Percentiles rank a stretch among this genome's conserved stretches.
Evolutionary conservation across 2,113 vertebrate species (phyloP).

Genomic region (Asarcornis scutulata): DNA sequence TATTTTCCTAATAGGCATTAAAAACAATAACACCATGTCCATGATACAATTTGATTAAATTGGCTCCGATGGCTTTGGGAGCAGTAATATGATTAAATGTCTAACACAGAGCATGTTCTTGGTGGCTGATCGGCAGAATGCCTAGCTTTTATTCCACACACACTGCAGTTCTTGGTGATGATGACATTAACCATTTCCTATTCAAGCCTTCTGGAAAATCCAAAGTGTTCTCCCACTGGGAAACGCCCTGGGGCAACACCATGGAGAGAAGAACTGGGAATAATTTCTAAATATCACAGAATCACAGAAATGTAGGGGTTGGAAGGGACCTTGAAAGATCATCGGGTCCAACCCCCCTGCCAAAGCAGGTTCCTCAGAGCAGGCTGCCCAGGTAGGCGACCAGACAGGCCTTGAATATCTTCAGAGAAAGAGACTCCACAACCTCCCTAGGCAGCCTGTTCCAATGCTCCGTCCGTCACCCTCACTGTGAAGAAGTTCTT

Average conservation of each 20-base stretch:
- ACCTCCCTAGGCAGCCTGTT: no score
- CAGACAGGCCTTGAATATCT: no score
- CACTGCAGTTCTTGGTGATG: slow-evolving; percentile 10
- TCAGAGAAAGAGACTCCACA: no score
- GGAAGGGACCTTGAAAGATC: no score
- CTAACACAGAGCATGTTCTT: slow-evolving; percentile 53
- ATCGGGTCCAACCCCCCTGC: no score
- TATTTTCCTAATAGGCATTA: slow-evolving; percentile 73
- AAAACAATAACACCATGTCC: slow-evolving; percentile 63
- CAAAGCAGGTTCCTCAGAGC: no score
- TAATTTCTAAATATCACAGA: background rate
- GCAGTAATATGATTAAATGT: slow-evolving; percentile 59
- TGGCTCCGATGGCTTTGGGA: slow-evolving; percentile 61
- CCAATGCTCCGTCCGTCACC: no score
- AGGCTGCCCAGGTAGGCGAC: no score
- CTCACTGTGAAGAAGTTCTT: no score
- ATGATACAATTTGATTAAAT: slow-evolving; percentile 69
- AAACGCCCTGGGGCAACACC: background rate
- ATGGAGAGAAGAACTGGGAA: background rate
- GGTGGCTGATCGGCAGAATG: slow-evolving; percentile 31
- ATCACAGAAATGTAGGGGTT: no score
- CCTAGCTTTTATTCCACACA: slow-evolving; percentile 5
- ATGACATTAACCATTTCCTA: slow-evolving; percentile 44
- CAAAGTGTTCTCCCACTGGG: background rate
- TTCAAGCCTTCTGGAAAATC: background rate